phyloP scores from a whole-genome alignment of 2,113 vertebrate species.

The Salvator merianae region DNA sequence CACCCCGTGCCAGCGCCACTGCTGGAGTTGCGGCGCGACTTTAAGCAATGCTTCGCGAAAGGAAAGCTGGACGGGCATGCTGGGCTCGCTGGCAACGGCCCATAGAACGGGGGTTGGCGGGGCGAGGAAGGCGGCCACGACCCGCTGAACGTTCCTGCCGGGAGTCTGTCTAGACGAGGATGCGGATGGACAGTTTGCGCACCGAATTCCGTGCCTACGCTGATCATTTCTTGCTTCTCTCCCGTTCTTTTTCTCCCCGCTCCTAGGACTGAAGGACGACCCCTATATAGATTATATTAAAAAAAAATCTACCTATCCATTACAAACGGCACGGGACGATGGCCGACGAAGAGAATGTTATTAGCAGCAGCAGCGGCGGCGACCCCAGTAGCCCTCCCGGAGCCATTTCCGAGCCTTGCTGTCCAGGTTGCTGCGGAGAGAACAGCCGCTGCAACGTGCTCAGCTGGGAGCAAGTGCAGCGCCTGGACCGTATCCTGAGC shows the following conservation, averaged over 20 bases:
- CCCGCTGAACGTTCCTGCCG: neutral
- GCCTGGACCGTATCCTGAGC: constrained; percentile 91
- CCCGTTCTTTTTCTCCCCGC: neutral
- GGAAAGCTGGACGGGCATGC: neutral
- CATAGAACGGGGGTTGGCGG: too few species aligned
- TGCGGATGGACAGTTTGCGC: neutral
- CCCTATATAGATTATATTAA: neutral
- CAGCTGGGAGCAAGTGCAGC: constrained; percentile 97
- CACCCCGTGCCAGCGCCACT: too few species aligned
- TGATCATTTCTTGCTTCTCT: neutral
- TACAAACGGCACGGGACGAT: constrained; percentile 71
- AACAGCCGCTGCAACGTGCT: constrained; percentile 88
- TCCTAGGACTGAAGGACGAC: constrained; percentile 24
- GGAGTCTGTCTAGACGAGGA: neutral
- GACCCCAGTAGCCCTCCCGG: constrained; percentile 13
- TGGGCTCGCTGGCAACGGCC: neutral
- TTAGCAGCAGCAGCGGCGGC: constrained; percentile 47
- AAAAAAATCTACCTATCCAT: neutral
- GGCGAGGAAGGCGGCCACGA: neutral
- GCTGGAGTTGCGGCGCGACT: neutral
- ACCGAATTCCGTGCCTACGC: neutral
- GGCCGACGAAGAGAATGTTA: constrained; percentile 85
- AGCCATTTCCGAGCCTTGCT: constrained; percentile 30
- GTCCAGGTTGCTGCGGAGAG: constrained; percentile 70
- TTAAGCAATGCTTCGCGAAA: too few species aligned